Conservation (phyloP, 2,113 vertebrate species). For the Micronycteris hirsuta region DNA sequence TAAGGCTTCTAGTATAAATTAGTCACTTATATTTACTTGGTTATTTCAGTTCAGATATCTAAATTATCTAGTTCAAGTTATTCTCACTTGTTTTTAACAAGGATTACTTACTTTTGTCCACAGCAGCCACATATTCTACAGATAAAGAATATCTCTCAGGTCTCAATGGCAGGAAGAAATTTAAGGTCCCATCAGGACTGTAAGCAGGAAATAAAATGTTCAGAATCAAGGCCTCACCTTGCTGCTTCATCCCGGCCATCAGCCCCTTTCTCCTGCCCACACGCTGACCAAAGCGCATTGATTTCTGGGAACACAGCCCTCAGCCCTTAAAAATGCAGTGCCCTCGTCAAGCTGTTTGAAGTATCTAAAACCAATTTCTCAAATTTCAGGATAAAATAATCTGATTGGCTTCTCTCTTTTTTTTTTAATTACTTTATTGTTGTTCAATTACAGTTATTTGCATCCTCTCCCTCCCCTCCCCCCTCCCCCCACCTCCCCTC, state of each 20-base stretch:
- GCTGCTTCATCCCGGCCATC: neutral
- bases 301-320: no score
- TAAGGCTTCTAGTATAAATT: neutral
- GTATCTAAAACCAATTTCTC: no score
- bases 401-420: no score
- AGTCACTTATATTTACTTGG: neutral
- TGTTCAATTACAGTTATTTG: no score
- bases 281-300: neutral
- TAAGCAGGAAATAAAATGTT: neutral
- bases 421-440: no score
- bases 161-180: neutral
- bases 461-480: no score
- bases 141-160: neutral
- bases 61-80: neutral
- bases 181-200: neutral
- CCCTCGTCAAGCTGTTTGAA: no score
- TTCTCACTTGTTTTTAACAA: neutral
- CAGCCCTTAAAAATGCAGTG: no score
- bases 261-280: neutral
- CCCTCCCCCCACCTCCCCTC: no score
- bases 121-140: neutral
- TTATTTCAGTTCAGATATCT: neutral
- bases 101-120: neutral
- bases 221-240: neutral
- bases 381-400: no score